Evolutionary conservation across 1,140 invertebrate genomes (phyloP), one percentile per base, ranked within the genome.

Genomic region (Leptinotarsa lineolata): DNA sequence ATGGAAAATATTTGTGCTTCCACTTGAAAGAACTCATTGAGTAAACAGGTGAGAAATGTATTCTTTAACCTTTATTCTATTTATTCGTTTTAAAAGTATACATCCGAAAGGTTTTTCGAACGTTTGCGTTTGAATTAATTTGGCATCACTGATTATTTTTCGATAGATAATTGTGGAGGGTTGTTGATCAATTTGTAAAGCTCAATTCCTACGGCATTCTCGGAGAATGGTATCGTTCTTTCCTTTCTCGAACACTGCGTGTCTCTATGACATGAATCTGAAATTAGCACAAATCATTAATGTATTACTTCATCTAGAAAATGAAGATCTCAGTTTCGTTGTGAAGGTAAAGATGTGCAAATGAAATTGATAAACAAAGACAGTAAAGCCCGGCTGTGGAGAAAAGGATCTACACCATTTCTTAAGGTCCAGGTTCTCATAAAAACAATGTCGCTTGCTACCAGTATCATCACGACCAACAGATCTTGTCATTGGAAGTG

Each of bases 251-350:
- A 81, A 70, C 86, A 87, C 0, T 82, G 75, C 70, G 82, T 76
- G 73, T 87, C 86, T 22, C 81, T 74, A 65, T 81, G 73, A 73
- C 86, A 87, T 4, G 83, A 83, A 74, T 87, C 86, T 87, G 77
- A 4, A 79, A 39, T 39, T 4, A 39, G 8, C 8, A 11, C 11
- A 39, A 11, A 11, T 11, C 30, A 39, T 39, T 39, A 39, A 3
- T 39, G 3, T n/a, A n/a, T n/a, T n/a, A n/a, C n/a, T n/a, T n/a
- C 30, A 39, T 39, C 8, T 39, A 39, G 30, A 39, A 39, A 11
- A 8, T 39, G 8, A 0, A 11, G 3, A 11, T 39, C 11, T 39
- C 30, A 39, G 30, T 39, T 39, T 39, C 0, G 30, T 11, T 39
- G 30, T 39, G 1, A 39, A 39, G 8, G 11, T 39, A 11, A 39